Percentiles rank a stretch among this genome's conserved stretches.
Evolutionary conservation across 2,797 vertebrate species (phyloP).

Genomic region (Tragopan temminckii): DNA sequence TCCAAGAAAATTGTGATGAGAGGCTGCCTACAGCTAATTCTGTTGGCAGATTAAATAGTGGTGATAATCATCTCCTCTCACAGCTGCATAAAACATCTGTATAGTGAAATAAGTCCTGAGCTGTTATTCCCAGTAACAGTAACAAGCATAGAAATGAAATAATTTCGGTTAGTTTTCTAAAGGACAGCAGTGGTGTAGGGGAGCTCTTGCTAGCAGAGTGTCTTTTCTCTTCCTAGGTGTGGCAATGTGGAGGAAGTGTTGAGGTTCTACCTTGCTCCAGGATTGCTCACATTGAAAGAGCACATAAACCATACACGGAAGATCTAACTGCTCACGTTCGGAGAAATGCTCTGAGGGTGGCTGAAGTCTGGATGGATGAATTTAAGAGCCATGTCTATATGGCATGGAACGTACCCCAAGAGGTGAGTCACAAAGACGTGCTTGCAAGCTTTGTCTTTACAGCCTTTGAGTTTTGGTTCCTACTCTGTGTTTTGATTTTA

Average conservation of each 20-base stretch:
- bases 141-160: not conserved
- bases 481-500: not conserved
- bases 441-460: not conserved
- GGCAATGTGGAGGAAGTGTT: slow-evolving; percentile 96
- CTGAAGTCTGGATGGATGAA: slow-evolving; percentile 99
- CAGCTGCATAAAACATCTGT: not conserved
- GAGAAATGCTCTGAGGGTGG: slow-evolving; percentile 93
- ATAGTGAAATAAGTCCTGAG: not conserved
- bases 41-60: not conserved
- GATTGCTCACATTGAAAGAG: slow-evolving; percentile 96
- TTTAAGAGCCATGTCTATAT: slow-evolving; percentile 99
- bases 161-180: not conserved
- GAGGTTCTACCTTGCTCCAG: slow-evolving; percentile 96
- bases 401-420: slow-evolving; percentile 97
- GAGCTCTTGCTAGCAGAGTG: not conserved
- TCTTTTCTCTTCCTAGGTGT: slow-evolving; percentile 84
- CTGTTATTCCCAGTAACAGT: not conserved
- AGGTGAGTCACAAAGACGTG: slow-evolving; percentile 83
- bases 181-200: not conserved
- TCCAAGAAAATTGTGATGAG: not conserved
- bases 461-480: not conserved
- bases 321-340: slow-evolving; percentile 94
- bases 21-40: not conserved
- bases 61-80: not conserved
- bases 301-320: slow-evolving; percentile 97